Evolutionary conservation across 1,140 invertebrate species (phyloP).

Genomic region (Bombus huntii): DNA sequence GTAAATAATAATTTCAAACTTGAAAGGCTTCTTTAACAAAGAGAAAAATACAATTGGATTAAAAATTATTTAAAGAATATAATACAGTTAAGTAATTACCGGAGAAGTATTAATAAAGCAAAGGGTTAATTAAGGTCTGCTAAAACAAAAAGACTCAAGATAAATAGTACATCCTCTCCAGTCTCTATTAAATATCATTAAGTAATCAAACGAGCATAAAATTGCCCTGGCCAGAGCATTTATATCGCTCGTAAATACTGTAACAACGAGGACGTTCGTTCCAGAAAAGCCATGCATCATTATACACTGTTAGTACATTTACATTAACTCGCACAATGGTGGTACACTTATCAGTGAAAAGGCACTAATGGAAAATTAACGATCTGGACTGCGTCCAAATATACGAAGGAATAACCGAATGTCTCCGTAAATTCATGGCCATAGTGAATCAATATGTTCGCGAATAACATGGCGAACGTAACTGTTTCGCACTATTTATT

Average conservation of each 20-base stretch:
- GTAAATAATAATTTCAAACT: too few species aligned
- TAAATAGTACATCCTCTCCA: background rate
- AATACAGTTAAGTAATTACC: too few species aligned
- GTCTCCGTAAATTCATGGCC: constrained; percentile 15
- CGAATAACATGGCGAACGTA: background rate
- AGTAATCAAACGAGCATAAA: background rate
- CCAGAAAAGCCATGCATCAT: constrained; percentile 9
- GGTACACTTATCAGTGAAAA: constrained; percentile 26
- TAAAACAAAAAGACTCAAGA: too few species aligned
- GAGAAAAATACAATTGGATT: too few species aligned
- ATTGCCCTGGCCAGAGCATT: background rate
- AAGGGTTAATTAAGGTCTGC: too few species aligned
- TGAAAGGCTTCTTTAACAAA: too few species aligned
- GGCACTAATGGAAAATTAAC: constrained; percentile 52
- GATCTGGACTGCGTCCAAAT: constrained; percentile 39
- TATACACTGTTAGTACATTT: constrained; percentile 6
- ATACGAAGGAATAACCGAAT: constrained; percentile 1
- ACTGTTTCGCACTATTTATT: background rate
- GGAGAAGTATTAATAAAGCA: too few species aligned
- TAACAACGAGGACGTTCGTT: background rate
- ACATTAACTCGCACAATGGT: background rate
- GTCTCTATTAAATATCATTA: background rate
- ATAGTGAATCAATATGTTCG: constrained; percentile 7
- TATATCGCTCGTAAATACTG: constrained; percentile 9
- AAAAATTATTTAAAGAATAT: too few species aligned